A percentile compares a stretch with the other conserved stretches of the same genome.
Conservation (phyloP, 2,113 vertebrate species). For the Hemiprocne comata region DNA sequence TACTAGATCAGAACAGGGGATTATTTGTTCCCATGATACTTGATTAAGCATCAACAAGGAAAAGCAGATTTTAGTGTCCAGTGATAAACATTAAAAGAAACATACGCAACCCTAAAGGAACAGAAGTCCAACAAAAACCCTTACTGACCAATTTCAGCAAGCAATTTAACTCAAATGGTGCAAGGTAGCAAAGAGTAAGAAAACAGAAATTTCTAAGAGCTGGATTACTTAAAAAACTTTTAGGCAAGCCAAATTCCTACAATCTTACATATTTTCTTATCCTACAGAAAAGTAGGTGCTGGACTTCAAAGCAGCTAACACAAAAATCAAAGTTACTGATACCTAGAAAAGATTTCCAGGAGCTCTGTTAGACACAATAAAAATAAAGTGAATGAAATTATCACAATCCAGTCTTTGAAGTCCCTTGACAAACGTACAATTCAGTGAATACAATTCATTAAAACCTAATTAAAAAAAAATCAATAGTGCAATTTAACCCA, state of each 20-base stretch:
- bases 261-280: neutral
- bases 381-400: neutral
- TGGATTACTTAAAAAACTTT: neutral
- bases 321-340: neutral
- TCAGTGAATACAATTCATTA: slow-evolving; percentile 65
- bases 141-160: neutral
- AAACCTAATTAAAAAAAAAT: slow-evolving; percentile 66
- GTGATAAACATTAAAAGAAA: neutral
- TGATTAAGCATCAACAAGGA: neutral
- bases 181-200: neutral
- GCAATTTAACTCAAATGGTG: neutral
- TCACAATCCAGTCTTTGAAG: neutral
- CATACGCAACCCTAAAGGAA: neutral
- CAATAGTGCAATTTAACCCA: slow-evolving; percentile 66
- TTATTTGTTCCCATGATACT: neutral
- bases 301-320: neutral
- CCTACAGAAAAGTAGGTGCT: neutral
- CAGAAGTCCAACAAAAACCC: neutral
- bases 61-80: neutral
- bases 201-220: neutral
- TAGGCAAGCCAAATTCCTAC: neutral
- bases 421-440: slow-evolving; percentile 11
- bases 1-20: neutral
- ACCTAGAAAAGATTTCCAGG: neutral
- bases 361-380: neutral